Base-by-base conservation (phyloP, 2,888 invertebrate species). In the Amphipoea lucens region DNA sequence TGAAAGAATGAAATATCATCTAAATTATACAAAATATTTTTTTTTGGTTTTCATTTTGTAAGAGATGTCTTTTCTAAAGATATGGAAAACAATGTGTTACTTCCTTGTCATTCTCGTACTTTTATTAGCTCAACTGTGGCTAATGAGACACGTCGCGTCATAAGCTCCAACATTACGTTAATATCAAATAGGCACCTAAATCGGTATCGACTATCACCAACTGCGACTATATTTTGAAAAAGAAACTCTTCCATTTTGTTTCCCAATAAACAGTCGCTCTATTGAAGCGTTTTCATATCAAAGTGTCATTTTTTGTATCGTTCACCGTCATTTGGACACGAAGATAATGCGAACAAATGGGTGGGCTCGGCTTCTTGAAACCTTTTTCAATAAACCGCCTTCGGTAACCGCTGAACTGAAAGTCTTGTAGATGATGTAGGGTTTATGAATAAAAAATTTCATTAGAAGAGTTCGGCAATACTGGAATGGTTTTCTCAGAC, bases 231-330 rank as follows among this genome's bases (percentile, higher is more conserved):
- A 81, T 60, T 74, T 69, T 51, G 29, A 74, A 62, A 70, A n/a
- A 48, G 23, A 23, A 51, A 51, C 14, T 79, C n/a, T 67, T 74
- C 20, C 51, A 63, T 82, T 85, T 70, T 67, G 42, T 72, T 76
- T 76, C 29, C 29, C 67, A 79, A 76, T 88, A 88, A 82, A 82
- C 74, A 76, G 40, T 29, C 69, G 51, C 48, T 88, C 72, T 68
- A 76, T 74, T 77, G 73, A 82, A 82, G 51, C 70, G 54, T 78
- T 75, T 75, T 77, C 72, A 75, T 86, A 83, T 86, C 79, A 79
- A 86, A 88, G 75, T 76, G 73, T 76, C 76, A 76, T 85, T 78
- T 85, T 88, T 87, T 74, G 69, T 79, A 78, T 82, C 72, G 42
- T 78, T 80, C 67, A 76, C 83, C 79, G 71, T 74, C 77, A 82